These are phyloP conservation scores for Puffinus mauretanicus DNA, from an alignment of 2,113 vertebrate species.

Conservation along the genomic window DNA sequence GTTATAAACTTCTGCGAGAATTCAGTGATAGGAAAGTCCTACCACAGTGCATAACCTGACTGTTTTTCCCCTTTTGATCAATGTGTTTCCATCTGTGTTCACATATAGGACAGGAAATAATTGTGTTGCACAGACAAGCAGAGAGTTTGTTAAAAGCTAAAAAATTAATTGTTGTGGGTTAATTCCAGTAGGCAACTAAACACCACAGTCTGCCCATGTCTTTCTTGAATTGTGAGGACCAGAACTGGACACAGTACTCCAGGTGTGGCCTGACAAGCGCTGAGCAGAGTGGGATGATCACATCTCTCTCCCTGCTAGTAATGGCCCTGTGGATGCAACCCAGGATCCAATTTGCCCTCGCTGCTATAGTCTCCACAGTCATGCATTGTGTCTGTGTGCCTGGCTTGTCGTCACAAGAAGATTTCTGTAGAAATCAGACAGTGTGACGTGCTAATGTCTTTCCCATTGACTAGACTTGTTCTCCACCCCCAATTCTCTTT, in stretches of 20 bases:
- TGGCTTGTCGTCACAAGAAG: too few relatives aligned
- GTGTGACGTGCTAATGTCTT: too few relatives aligned
- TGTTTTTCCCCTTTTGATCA: background rate
- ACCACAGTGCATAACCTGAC: background rate
- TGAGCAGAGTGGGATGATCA: background rate
- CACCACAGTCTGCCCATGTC: background rate
- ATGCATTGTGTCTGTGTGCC: too few relatives aligned
- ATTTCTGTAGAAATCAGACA: too few relatives aligned
- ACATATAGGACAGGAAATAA: background rate
- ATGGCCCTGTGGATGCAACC: background rate
- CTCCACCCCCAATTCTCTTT: background rate
- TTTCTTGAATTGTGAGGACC: background rate
- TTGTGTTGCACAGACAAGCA: background rate
- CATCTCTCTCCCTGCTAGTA: background rate
- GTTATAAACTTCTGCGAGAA: background rate
- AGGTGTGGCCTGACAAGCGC: background rate
- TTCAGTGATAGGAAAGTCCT: background rate
- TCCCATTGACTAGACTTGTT: too few relatives aligned
- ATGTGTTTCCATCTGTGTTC: background rate
- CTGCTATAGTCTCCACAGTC: too few relatives aligned
- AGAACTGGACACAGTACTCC: background rate
- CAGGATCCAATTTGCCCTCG: background rate
- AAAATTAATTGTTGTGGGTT: background rate
- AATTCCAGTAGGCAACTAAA: background rate
- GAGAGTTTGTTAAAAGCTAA: background rate